Base-by-base conservation (phyloP, 2,113 vertebrate genomes). In the Mola mola region DNA sequence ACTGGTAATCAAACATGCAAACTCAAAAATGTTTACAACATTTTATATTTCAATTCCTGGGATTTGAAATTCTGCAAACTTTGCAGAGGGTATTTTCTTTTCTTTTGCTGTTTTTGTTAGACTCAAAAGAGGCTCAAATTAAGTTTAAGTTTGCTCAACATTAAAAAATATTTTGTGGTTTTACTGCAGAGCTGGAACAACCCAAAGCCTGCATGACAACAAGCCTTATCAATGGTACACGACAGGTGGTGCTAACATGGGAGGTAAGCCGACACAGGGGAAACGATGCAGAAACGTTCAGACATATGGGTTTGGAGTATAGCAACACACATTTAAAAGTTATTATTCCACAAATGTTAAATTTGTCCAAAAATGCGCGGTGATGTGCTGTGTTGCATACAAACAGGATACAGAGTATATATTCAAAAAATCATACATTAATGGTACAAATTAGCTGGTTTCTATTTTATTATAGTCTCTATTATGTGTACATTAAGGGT, bases 171-270 rank as follows among this genome's bases (percentile, higher is more conserved):
- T 41, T 46, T 29, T 76, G 12, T 41, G 2, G 37, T 66, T 73
- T 55, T 9, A 33, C 49, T 43, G 6, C 73, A 91, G 90, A 77
- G 43, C 75, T 91, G 50, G 40, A 76, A 28, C 24, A 61, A 22
- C 77, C 74, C 19, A 28, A 85, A 4, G 61, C 87, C 11, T 28
- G 7, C 5, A 21, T 26, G 26, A 66, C 12, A 16, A 41, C 7
- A 19, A 19, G 1, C 19, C 9, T 8, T 33, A 1, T 42, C n/a
- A 83, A 76, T 2, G 78, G 78, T 5, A 46, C 47, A 3, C 73
- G 86, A 36, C 24, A 40, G 4, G 66, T 91, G 29, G 67, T 2
- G 1, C 26, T 91, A 3, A 76, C 8, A 0, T 90, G 87, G 89
- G 59, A 75, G 87, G 90, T 91, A 84, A 83, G 59, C 19, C 38